Evolutionary conservation across 2,888 invertebrate genomes (phyloP).

Genomic region (Chrysolina oricalcia): DNA sequence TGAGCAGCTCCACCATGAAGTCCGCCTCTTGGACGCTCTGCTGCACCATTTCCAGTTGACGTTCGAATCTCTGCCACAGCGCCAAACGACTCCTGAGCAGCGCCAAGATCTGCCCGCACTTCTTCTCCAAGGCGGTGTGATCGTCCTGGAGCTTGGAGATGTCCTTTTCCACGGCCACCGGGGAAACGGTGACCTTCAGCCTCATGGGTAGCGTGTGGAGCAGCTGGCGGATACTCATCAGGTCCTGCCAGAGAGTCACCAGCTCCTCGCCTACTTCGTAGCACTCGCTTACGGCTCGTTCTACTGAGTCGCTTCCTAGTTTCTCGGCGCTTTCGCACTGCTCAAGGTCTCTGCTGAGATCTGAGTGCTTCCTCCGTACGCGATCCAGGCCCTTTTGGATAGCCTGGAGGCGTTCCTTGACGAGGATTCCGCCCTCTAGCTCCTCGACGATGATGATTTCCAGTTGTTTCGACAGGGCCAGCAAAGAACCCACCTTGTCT

Average conservation of each 20-base stretch:
- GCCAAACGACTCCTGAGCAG: constrained; percentile 79
- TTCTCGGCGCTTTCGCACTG: constrained; percentile 84
- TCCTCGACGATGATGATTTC: constrained; percentile 85
- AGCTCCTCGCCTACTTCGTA: constrained; percentile 82
- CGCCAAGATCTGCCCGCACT: constrained; percentile 80
- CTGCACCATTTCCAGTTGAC: constrained; percentile 85
- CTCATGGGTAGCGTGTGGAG: constrained; percentile 86
- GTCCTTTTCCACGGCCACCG: constrained; percentile 80
- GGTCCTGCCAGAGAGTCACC: constrained; percentile 83
- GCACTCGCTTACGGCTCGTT: constrained; percentile 84
- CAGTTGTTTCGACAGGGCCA: constrained; percentile 81
- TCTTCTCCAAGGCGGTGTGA: constrained; percentile 82
- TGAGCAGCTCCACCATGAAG: constrained; percentile 89
- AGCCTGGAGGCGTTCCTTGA: constrained; percentile 84
- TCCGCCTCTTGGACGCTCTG: constrained; percentile 89
- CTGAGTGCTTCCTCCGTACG: constrained; percentile 80
- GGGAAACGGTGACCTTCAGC: constrained; percentile 84
- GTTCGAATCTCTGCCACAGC: constrained; percentile 86
- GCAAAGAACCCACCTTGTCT: constrained; percentile 82
- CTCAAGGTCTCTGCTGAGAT: constrained; percentile 77
- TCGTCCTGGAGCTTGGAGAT: constrained; percentile 84
- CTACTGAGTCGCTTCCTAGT: constrained; percentile 84
- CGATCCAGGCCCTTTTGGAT: constrained; percentile 82
- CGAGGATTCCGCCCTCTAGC: constrained; percentile 81
- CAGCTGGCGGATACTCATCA: constrained; percentile 83